phyloP scores from a whole-genome alignment of 2,797 vertebrate genomes.

The Chrosomus eos region DNA sequence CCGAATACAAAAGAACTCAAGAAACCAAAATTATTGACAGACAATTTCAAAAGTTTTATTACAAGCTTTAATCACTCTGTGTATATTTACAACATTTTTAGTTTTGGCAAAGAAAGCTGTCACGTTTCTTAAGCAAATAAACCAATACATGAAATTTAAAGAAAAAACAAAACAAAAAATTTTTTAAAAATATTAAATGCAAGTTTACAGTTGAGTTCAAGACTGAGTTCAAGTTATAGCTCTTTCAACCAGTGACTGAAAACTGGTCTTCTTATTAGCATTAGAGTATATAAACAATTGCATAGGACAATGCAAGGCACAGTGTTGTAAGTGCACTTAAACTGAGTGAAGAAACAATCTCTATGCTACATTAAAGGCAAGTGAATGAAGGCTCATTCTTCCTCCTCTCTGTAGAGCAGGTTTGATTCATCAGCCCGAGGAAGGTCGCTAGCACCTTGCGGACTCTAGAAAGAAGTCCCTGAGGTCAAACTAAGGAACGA shows the following conservation, averaged over 20 bases:
- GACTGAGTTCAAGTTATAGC: constrained; percentile 56
- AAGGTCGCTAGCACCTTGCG: constrained; percentile 14
- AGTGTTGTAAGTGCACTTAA: constrained; percentile 53
- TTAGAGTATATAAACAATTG: constrained; percentile 55
- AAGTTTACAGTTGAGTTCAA: constrained; percentile 45
- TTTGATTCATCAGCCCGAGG: constrained; percentile 24
- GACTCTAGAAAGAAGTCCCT: constrained; percentile 48
- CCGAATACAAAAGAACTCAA: too few species aligned
- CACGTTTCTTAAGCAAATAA: constrained; percentile 31
- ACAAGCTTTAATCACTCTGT: constrained; percentile 55
- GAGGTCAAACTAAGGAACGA: constrained; percentile 48
- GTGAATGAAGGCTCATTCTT: constrained; percentile 41
- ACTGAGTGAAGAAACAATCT: constrained; percentile 27
- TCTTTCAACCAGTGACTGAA: constrained; percentile 43
- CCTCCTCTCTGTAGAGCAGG: constrained; percentile 28
- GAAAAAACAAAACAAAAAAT: neutral
- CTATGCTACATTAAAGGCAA: constrained; percentile 56
- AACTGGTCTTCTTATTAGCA: constrained; percentile 45
- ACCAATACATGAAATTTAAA: constrained; percentile 44
- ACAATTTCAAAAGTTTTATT: constrained; percentile 6
- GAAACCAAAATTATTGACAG: neutral
- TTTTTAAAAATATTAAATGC: constrained; percentile 42
- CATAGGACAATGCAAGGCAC: constrained; percentile 57
- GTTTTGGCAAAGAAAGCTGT: constrained; percentile 50
- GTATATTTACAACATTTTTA: constrained; percentile 54